Base-by-base conservation (phyloP, 2,113 vertebrate genomes). In the Sebastes fasciatus region DNA sequence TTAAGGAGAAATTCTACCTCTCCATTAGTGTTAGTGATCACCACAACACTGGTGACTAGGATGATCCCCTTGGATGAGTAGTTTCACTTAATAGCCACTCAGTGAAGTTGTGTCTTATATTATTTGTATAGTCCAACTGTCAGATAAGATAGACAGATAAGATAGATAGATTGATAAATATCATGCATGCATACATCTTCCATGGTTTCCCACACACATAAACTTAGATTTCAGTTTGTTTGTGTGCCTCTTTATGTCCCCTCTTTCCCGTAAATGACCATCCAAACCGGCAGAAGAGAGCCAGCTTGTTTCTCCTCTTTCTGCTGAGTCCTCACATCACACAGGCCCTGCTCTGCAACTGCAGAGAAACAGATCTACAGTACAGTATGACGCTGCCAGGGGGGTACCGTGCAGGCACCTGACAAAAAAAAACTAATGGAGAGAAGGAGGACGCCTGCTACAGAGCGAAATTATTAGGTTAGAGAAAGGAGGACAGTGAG, bases 281-380 rank as follows among this genome's bases (percentile, higher is more conserved):
- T 55, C 23, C 51, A 40, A 70, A 74, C 43, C 13, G 17, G 79
- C 74, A 68, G 74, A 74, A 51, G 71, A 75, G 82, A 45, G 58
- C 64, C 73, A 65, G 79, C 78, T 62, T 65, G 43, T 83, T 80
- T 86, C 68, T 63, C 58, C 61, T 54, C 16, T 91, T 93, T 94
- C 78, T 94, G 94, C 94, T 94, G 94, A 95, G 88, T 91, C 90
- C 80, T 89, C 87, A 90, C 84, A 86, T 92, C 62, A 34, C 83
- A 43, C 77, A 82, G 91, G 83, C 84, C 85, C 57, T 3, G 60
- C 55, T 88, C 81, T 77, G 80, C 78, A 81, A 82, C 89, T 85
- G 86, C 85, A 86, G 85, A 89, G 88, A 80, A 83, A 80, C 82
- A 86, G 81, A 91, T 71, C 81, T 77, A 71, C 79, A 49, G 70